Conservation (phyloP, 2,797 vertebrate genomes). For the Lithobates sylvaticus region DNA sequence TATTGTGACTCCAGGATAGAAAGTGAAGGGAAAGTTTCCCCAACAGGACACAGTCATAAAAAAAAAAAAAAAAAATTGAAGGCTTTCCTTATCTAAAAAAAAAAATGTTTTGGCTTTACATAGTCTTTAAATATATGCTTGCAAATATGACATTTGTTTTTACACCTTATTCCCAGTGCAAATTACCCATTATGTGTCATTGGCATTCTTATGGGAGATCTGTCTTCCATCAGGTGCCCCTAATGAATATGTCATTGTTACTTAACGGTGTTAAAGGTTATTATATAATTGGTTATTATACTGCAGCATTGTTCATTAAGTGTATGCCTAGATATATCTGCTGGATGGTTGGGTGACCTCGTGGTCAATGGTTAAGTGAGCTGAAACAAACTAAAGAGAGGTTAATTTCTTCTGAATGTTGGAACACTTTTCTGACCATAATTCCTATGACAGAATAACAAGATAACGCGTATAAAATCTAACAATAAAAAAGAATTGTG, state of each 20-base stretch:
- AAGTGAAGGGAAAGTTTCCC: too few species aligned
- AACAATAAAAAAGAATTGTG: conserved; percentile 63
- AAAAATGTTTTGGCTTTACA: too few species aligned
- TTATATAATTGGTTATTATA: conserved; percentile 41
- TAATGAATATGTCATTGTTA: conserved; percentile 16
- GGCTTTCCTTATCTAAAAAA: too few species aligned
- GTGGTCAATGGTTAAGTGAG: conserved; percentile 55
- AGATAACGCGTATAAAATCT: conserved; percentile 62
- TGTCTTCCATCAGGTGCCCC: conserved; percentile 6
- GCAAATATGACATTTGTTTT: background rate
- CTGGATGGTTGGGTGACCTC: conserved; percentile 17
- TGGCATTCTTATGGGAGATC: background rate
- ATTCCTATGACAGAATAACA: conserved; percentile 63
- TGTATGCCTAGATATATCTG: conserved; percentile 23
- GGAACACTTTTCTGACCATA: conserved; percentile 56
- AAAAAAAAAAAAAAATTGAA: too few species aligned
- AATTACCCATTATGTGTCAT: background rate
- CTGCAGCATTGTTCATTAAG: conserved; percentile 41
- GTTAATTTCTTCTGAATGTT: conserved; percentile 60
- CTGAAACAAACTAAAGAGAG: conserved; percentile 57
- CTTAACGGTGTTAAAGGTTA: conserved; percentile 28
- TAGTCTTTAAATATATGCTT: background rate
- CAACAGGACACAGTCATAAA: too few species aligned
- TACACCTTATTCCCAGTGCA: background rate
- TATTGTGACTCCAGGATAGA: too few species aligned